Evolutionary conservation across 2,888 invertebrate species (phyloP).

Genomic region (Epirrita christyi): DNA sequence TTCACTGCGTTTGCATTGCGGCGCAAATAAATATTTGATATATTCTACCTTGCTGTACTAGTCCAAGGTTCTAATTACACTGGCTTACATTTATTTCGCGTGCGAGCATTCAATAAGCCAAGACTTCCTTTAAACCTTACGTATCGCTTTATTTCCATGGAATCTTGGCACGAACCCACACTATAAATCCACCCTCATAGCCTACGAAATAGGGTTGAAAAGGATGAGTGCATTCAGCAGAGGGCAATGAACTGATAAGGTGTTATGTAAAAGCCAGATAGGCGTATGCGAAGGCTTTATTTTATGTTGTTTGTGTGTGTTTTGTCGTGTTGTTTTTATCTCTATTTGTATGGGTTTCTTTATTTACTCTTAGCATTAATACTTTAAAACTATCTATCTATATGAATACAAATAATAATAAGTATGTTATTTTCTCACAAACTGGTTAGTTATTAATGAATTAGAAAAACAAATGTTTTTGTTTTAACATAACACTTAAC

Average conservation of each 20-base stretch:
- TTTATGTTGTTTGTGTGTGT: conserved; percentile 14
- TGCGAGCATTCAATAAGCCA: conserved; percentile 39
- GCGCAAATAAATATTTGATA: too few relatives aligned
- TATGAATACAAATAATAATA: too few relatives aligned
- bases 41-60: conserved; percentile 1
- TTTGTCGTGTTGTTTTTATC: neutral
- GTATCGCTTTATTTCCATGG: conserved; percentile 38
- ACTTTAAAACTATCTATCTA: too few relatives aligned
- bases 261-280: conserved; percentile 33
- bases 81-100: conserved; percentile 38
- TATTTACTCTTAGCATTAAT: too few relatives aligned
- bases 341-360: too few relatives aligned
- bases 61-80: conserved; percentile 26
- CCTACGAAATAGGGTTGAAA: conserved; percentile 19
- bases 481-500: too few relatives aligned
- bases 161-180: conserved; percentile 29
- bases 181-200: conserved; percentile 13
- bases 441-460: too few relatives aligned
- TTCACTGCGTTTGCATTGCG: too few relatives aligned
- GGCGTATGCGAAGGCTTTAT: conserved; percentile 13
- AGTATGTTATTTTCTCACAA: too few relatives aligned
- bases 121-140: conserved; percentile 36
- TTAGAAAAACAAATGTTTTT: too few relatives aligned
- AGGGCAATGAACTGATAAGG: conserved; percentile 36
- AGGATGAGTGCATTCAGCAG: conserved; percentile 9